These are phyloP conservation scores for Alcis repandata DNA, from an alignment of 2,888 invertebrate species.

Conservation along the genomic window DNA sequence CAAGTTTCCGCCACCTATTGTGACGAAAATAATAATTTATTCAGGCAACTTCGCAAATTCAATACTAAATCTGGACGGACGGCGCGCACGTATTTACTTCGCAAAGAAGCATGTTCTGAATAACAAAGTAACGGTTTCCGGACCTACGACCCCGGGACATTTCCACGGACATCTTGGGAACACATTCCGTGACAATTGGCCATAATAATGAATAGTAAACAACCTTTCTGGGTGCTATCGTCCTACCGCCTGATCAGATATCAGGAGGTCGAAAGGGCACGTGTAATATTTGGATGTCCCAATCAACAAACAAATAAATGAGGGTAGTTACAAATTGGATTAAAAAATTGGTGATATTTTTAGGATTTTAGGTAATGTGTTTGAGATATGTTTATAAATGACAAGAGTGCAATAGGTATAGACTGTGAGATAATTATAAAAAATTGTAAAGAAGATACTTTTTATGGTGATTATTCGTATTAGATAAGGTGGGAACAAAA, in stretches of 20 bases:
- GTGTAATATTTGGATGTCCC: background rate
- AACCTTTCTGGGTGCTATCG: constrained; percentile 3
- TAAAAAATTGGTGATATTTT: too few species aligned
- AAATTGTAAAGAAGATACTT: too few species aligned
- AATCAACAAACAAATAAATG: too few species aligned
- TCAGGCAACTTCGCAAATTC: constrained; percentile 11
- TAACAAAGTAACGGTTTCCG: constrained; percentile 33
- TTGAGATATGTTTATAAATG: too few species aligned
- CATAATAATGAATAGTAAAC: constrained; percentile 30
- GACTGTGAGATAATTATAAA: too few species aligned
- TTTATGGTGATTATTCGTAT: too few species aligned
- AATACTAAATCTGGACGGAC: constrained; percentile 22
- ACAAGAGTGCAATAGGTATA: too few species aligned
- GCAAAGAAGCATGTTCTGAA: constrained; percentile 29
- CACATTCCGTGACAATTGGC: constrained; percentile 24
- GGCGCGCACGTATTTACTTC: constrained; percentile 32
- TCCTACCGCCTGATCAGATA: background rate
- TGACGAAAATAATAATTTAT: constrained; percentile 15
- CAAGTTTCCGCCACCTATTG: constrained; percentile 16
- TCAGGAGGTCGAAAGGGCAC: background rate
- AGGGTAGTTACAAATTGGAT: too few species aligned
- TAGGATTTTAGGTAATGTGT: too few species aligned
- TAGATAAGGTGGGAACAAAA: too few species aligned
- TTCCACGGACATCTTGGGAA: constrained; percentile 13
- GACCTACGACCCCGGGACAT: constrained; percentile 15